A percentile compares a stretch with the other conserved stretches of the same genome.
Evolutionary conservation across 2,797 vertebrate species (phyloP).

Genomic region (Sphenopsis melanotis): DNA sequence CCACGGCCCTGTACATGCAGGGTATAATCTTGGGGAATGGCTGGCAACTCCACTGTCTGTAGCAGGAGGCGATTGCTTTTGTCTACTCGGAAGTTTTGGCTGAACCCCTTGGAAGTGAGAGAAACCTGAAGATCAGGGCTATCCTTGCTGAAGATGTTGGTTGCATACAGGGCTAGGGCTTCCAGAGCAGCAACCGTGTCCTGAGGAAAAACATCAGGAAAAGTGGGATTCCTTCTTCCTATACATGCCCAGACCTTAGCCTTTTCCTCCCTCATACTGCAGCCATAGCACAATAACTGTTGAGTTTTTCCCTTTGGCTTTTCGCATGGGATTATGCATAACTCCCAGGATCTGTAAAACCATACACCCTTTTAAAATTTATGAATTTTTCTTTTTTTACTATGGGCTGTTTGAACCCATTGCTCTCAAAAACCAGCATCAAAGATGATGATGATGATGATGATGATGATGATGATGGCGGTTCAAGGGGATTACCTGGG

Average conservation of each 20-base stretch:
- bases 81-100: conserved; percentile 70
- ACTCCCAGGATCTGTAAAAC: neutral
- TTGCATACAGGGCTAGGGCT: conserved; percentile 82
- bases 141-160: conserved; percentile 73
- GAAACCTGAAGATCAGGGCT: conserved; percentile 72
- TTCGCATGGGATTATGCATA: neutral
- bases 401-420: neutral
- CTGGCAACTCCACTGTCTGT: conserved; percentile 76
- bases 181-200: conserved; percentile 89
- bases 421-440: neutral
- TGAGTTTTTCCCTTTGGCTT: neutral
- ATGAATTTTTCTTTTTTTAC: neutral
- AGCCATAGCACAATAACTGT: neutral
- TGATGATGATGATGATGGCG: too few relatives aligned
- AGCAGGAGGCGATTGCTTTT: conserved; percentile 80
- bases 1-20: conserved; percentile 74
- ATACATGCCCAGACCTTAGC: neutral
- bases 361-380: rapidly evolving
- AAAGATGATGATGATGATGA: neutral
- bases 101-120: conserved; percentile 68
- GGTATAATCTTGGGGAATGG: conserved; percentile 70
- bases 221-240: neutral
- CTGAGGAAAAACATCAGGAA: conserved; percentile 49
- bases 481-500: conserved; percentile 76
- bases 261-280: neutral